Base-by-base conservation (phyloP, 2,888 invertebrate species). In the Apodemia duryi region DNA sequence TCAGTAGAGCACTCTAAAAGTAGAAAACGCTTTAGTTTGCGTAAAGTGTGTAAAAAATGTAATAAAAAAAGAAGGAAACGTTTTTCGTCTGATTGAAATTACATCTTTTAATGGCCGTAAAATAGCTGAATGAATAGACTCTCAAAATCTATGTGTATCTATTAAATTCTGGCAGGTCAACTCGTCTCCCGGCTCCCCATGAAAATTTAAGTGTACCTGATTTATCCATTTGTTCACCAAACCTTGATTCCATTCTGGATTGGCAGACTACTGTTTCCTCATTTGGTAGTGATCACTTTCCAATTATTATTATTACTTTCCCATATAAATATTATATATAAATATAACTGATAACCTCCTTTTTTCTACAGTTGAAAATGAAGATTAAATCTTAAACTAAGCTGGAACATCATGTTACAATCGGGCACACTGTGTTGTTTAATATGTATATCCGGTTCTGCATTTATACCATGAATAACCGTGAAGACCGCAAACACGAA, bases 201-300 rank as follows among this genome's bases (percentile, higher is more conserved):
- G 9, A 41, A 41, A 41, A 41, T 9, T 7, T 6, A 41, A 41
- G 9, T 41, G 41, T 35, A 4, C 32, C 5, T 35, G 32, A 63
- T 41, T 32, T 63, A 5, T 63, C 63, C n/a, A 63, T 63, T 10
- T 63, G 63, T 38, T 41, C 63, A 35, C 52, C 54, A 2, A 32
- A 54, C 21, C 41, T 63, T 41, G 63, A 21, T 29, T 63, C 54
- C 9, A 7, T 54, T n/a, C 13, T 49, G 2, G 49, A 49, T 49
- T 49, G 13, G 49, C 49, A 49, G n/a, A 49, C n/a, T 13, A 11
- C n/a, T n/a, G n/a, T n/a, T n/a, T n/a, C 11, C 1, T 2, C 49
- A n/a, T n/a, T 49, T 41, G 41, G 41, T 10, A 41, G 41, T n/a
- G n/a, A 49, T 49, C 49, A 49, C n/a, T 49, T 49, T 10, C 49